phyloP scores from a whole-genome alignment of 2,113 vertebrate species.

The Chrysemys picta region DNA sequence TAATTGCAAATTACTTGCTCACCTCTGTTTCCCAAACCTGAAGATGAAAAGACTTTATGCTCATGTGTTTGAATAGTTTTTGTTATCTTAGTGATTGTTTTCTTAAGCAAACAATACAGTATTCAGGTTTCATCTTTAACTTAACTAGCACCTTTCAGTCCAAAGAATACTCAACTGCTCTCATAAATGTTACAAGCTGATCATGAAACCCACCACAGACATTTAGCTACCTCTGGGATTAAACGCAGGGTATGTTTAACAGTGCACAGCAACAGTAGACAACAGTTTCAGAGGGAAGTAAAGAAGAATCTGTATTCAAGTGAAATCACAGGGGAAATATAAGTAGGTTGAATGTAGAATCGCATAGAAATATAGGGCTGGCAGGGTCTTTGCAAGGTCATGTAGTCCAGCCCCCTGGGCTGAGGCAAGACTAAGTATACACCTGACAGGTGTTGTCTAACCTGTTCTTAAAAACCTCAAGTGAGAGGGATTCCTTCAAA shows the following conservation, averaged over 20 bases:
- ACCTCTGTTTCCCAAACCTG: neutral
- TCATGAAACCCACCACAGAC: neutral
- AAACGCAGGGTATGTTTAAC: rapidly evolving
- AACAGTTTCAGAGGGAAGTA: neutral
- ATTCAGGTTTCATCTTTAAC: too few relatives aligned
- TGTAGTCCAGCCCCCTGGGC: neutral
- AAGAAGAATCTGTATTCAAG: neutral
- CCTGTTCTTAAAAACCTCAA: neutral
- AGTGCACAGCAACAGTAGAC: neutral
- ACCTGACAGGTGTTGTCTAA: neutral
- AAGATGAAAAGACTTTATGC: neutral
- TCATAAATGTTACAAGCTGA: rapidly evolving
- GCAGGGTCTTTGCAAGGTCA: neutral
- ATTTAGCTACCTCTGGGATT: neutral
- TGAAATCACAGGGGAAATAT: neutral
- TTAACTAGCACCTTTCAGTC: rapidly evolving
- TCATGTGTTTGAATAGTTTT: neutral
- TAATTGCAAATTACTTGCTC: neutral
- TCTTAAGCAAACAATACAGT: rapidly evolving
- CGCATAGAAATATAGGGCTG: neutral
- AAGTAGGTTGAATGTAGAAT: neutral
- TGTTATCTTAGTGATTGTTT: rapidly evolving
- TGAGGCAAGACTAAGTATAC: neutral
- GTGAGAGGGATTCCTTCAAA: neutral
- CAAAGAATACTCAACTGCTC: neutral